Evolutionary conservation across 2,113 vertebrate species (phyloP).

Genomic region (Pterocles gutturalis): DNA sequence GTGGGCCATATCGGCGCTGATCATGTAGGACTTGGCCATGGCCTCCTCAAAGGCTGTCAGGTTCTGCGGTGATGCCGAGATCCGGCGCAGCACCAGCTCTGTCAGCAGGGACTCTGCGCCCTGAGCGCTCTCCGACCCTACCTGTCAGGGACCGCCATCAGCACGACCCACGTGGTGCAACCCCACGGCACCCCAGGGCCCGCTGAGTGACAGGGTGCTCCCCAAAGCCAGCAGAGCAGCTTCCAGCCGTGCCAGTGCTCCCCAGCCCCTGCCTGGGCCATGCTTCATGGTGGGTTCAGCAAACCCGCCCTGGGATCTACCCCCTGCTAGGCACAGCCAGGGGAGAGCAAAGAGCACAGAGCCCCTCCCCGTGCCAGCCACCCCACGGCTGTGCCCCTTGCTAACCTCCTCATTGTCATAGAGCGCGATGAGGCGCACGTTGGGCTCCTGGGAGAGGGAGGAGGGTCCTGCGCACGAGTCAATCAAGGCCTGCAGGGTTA

Average conservation of each 20-base stretch:
- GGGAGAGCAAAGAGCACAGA: background rate
- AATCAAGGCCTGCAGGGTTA: conserved; percentile 83
- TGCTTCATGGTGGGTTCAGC: background rate
- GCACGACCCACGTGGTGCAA: accelerated
- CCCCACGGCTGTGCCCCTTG: accelerated
- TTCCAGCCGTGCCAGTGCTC: background rate
- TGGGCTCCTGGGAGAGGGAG: conserved; percentile 85
- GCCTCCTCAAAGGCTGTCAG: conserved; percentile 93
- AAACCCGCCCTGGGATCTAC: background rate
- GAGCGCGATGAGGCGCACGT: conserved; percentile 90
- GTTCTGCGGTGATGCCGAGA: conserved; percentile 82
- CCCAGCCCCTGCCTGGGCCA: background rate
- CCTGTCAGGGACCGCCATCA: conserved; percentile 73
- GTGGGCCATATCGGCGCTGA: conserved; percentile 97
- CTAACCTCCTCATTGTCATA: conserved; percentile 97
- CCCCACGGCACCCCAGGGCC: accelerated
- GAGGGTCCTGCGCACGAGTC: conserved; percentile 80
- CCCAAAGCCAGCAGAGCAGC: background rate
- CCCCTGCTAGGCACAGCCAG: background rate
- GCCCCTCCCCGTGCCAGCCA: background rate
- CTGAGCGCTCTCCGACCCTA: conserved; percentile 94
- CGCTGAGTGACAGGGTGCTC: background rate
- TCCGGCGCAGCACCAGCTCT: conserved; percentile 90
- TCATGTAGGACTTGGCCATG: conserved; percentile 92
- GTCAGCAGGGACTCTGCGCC: conserved; percentile 93